Evolutionary conservation across 2,113 vertebrate genomes (phyloP), one percentile per base, ranked within the genome.

Genomic region (Vulpes ferrilata): DNA sequence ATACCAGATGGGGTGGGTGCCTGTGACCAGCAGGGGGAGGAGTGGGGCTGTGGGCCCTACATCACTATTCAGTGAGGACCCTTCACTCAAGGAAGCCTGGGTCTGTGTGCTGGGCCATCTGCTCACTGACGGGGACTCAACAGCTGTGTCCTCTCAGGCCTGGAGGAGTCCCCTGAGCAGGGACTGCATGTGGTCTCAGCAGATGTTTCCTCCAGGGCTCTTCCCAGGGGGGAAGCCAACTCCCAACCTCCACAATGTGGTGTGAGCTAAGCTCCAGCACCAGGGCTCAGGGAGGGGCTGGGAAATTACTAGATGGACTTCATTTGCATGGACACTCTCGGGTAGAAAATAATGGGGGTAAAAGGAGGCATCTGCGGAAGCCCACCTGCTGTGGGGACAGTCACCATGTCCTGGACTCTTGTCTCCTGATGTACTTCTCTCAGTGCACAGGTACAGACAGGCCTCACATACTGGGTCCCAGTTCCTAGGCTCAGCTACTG

Each of bases 161-260:
- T 43, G 43, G 43, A 43, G 43, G 43, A 43, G 43, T 43, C 43
- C 43, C 43, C 43, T 43, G 43, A 43, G 43, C 43, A 43, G 43
- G 43, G 43, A 43, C 12, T 13, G 2, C 27, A 38, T 76, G 23
- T 48, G 43, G 17, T 55, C 12, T 67, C 48, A 53, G 59, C 8
- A 79, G 17, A 13, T 79, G 43, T 22, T 90, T 79, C 30, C 43
- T n/a, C 11, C 38, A 35, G 57, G 19, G 5, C 0, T 62, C 16
- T 43, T 17, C 19, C 3, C 17, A 62, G 2, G 5, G 43, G 10
- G 27, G 4, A n/a, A 35, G 35, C 35, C 35, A 35, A 35, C 43
- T 1, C 5, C 22, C 5, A 59, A 5, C 8, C 43, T 3, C 1
- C 11, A 57, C 30, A 53, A 30, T 57, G 7, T 32, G 43, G 1